These are phyloP conservation scores for Andrena praecox DNA, from an alignment of 2,888 invertebrate species.

Conservation along the genomic window DNA sequence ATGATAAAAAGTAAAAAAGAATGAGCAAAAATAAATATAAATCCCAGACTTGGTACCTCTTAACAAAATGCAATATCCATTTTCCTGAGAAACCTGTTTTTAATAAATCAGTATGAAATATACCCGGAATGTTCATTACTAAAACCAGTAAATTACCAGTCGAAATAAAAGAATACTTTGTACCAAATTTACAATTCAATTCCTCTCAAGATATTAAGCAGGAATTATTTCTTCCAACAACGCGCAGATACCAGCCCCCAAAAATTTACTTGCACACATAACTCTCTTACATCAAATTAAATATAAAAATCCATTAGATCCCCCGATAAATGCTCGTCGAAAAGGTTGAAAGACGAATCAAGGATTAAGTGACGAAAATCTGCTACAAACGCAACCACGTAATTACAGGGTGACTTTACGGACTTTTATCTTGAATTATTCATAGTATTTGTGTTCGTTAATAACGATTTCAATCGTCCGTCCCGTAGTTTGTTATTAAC, in stretches of 20 bases:
- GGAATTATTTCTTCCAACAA: background rate
- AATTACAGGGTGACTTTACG: background rate
- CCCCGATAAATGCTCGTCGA: background rate
- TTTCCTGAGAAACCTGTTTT: too few species aligned
- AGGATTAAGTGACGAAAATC: background rate
- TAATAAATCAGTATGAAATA: too few species aligned
- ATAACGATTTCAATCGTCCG: slow-evolving; percentile 7
- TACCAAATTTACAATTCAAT: too few species aligned
- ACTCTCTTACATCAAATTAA: background rate
- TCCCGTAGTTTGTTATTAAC: background rate
- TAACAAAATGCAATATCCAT: too few species aligned
- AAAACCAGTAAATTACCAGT: too few species aligned
- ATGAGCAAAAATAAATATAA: too few species aligned
- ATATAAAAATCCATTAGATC: background rate
- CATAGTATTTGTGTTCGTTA: background rate
- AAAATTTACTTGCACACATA: background rate
- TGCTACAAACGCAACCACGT: background rate
- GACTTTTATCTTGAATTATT: background rate
- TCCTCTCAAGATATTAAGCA: too few species aligned
- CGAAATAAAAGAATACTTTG: too few species aligned
- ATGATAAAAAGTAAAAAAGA: too few species aligned
- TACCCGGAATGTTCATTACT: too few species aligned
- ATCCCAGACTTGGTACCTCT: too few species aligned
- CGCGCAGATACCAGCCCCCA: background rate
- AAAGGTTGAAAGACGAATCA: background rate